Base-by-base conservation (phyloP, 2,797 vertebrate species). In the Notolepis coatsorum region DNA sequence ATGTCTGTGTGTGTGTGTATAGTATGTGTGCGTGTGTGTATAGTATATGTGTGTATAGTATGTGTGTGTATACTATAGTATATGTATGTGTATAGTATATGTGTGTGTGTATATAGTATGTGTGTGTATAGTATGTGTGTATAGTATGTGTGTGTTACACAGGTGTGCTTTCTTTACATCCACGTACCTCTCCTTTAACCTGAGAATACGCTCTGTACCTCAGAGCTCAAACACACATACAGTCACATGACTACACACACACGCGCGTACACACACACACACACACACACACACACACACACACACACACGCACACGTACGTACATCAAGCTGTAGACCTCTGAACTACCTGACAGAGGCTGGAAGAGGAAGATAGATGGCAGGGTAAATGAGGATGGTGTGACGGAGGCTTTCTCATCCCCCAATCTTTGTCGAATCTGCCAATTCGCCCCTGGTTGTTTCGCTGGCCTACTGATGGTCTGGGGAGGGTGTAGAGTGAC, bases 131-230 rank as follows among this genome's bases (percentile, higher is more conserved):
- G n/a, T n/a, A 20, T 33, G 27, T 13, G 60, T 73, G 65, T 67
- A 55, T 65, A n/a, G 63, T 62, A 60, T 35, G 35, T 66, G 64
- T 74, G 69, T 78, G 60, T 78, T 65, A 84, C 80, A 80, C 79
- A 80, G 72, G 75, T 89, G 87, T 88, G 85, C 84, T 88, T 84
- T 85, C 84, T 73, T 85, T 82, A 37, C 62, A 50, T 78, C 77
- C 60, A 54, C 78, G 82, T 75, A 80, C 65, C 41, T 75, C 71
- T 74, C 61, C 73, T 73, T 84, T 63, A 70, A 88, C 90, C 85
- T 90, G 89, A 90, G 86, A 84, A 76, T 65, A 10, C 63, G 61
- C 75, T 79, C 81, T 75, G 73, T 64, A 79, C 48, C 48, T 68
- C 38, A 61, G 73, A 83, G 75, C 68, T 76, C 64, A 62, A 46